phyloP scores from a whole-genome alignment of 1,140 invertebrate genomes.

The Popillia japonica region DNA sequence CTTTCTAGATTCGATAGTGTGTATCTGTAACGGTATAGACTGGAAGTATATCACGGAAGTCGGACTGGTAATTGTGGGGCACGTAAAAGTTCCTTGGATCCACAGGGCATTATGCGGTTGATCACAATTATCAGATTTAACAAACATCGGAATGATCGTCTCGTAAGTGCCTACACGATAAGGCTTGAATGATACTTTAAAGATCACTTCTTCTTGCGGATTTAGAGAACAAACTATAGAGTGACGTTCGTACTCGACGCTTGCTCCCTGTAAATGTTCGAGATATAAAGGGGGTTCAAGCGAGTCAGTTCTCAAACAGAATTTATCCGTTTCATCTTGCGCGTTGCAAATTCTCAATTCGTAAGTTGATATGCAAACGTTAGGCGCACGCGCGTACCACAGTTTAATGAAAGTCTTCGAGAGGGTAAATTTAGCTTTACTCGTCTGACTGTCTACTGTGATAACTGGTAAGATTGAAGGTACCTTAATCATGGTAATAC shows the following conservation, averaged over 20 bases:
- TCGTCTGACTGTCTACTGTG: background rate
- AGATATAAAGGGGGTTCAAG: conserved; percentile 34
- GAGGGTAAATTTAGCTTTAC: background rate
- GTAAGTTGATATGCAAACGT: conserved; percentile 11
- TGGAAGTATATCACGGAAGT: background rate
- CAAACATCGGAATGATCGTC: conserved; percentile 36
- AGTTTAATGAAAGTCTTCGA: background rate
- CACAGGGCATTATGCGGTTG: conserved; percentile 40
- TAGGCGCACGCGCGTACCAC: background rate
- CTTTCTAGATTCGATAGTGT: background rate
- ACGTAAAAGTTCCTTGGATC: conserved; percentile 26
- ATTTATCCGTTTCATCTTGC: background rate
- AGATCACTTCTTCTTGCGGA: conserved; percentile 36
- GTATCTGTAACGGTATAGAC: background rate
- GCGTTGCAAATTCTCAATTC: conserved; percentile 42
- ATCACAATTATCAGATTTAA: conserved; percentile 36
- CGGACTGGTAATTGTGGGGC: background rate
- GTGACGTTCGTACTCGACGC: background rate
- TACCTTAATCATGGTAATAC: background rate
- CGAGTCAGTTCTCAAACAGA: conserved; percentile 44
- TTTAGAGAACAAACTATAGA: conserved; percentile 37
- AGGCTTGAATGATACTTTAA: conserved; percentile 34
- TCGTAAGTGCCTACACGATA: background rate
- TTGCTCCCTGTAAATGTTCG: background rate
- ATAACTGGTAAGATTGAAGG: background rate